Conservation (phyloP, 1,140 invertebrate species). For the Sweltsa coloradensis region DNA sequence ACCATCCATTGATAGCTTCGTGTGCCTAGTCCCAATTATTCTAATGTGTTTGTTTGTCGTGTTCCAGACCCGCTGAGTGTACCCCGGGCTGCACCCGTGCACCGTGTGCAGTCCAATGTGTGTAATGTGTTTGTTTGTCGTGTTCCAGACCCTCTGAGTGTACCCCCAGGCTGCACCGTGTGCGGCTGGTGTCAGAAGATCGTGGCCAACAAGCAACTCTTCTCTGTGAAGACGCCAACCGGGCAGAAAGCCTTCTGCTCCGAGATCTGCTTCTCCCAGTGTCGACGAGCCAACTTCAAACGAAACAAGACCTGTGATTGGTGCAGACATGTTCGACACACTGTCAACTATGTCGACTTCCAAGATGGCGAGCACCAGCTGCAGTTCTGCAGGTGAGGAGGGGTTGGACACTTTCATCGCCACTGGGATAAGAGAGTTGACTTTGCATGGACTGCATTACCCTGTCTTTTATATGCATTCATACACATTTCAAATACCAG, state of each 20-base stretch:
- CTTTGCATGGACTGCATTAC: too few species aligned
- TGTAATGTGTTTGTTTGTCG: too few species aligned
- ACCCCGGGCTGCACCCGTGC: too few species aligned
- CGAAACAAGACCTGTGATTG: conserved; percentile 87
- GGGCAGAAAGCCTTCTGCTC: conserved; percentile 41
- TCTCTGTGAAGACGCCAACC: conserved; percentile 6
- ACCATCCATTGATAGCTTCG: too few species aligned
- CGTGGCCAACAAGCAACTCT: conserved; percentile 7
- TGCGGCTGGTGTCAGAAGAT: conserved; percentile 10
- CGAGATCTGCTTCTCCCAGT: conserved; percentile 80
- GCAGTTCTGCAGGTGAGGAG: conserved; percentile 38
- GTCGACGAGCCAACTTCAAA: conserved; percentile 75
- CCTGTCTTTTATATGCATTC: too few species aligned
- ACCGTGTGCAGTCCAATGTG: too few species aligned
- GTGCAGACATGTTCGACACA: conserved; percentile 80
- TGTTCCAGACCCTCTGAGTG: neutral
- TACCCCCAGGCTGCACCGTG: conserved; percentile 1
- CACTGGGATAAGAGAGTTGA: too few species aligned
- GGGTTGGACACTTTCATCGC: too few species aligned
- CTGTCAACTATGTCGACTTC: conserved; percentile 85
- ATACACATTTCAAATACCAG: too few species aligned
- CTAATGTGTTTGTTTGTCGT: too few species aligned
- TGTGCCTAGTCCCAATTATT: too few species aligned
- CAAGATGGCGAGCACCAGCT: conserved; percentile 64
- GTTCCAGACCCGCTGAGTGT: too few species aligned